Percentiles rank a stretch among this genome's conserved stretches.
phyloP scores from a whole-genome alignment of 2,797 vertebrate genomes.

The Gobionotothen gibberifrons region DNA sequence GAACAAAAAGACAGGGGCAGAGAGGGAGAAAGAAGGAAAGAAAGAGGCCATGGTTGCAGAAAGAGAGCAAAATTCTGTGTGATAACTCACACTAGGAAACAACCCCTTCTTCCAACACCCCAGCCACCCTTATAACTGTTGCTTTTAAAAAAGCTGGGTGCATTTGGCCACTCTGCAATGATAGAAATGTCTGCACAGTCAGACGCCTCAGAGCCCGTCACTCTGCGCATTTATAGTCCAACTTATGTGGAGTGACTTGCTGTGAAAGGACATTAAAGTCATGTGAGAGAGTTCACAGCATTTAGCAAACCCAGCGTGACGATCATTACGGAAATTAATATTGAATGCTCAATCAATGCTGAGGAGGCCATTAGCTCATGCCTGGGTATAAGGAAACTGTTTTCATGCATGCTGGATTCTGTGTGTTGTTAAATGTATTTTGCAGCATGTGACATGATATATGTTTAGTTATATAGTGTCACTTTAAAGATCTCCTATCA shows the following conservation, averaged over 20 bases:
- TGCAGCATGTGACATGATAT: background rate
- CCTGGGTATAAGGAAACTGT: background rate
- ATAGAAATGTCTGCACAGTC: slow-evolving; percentile 70
- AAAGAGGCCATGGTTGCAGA: background rate
- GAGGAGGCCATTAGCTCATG: slow-evolving; percentile 5
- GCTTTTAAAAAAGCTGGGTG: slow-evolving; percentile 74
- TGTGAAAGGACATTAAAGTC: slow-evolving; percentile 52
- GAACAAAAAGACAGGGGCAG: background rate
- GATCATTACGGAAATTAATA: slow-evolving; percentile 49
- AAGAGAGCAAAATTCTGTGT: slow-evolving; percentile 13
- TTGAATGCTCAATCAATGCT: slow-evolving; percentile 40
- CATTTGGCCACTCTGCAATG: slow-evolving; percentile 72
- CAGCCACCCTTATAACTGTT: slow-evolving; percentile 48
- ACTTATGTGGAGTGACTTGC: slow-evolving; percentile 56
- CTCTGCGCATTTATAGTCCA: slow-evolving; percentile 62
- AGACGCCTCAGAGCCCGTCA: slow-evolving; percentile 63
- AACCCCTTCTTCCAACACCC: slow-evolving; percentile 17
- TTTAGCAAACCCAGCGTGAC: slow-evolving; percentile 49
- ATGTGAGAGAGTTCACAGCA: slow-evolving; percentile 42
- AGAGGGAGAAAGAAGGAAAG: background rate
- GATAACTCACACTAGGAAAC: slow-evolving; percentile 49
- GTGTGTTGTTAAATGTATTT: slow-evolving; percentile 9
- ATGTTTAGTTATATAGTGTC: background rate
- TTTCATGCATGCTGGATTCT: slow-evolving; percentile 5
- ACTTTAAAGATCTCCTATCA: background rate